These are phyloP conservation scores for Jacana jacana DNA, from an alignment of 2,113 vertebrate species.

Conservation along the genomic window DNA sequence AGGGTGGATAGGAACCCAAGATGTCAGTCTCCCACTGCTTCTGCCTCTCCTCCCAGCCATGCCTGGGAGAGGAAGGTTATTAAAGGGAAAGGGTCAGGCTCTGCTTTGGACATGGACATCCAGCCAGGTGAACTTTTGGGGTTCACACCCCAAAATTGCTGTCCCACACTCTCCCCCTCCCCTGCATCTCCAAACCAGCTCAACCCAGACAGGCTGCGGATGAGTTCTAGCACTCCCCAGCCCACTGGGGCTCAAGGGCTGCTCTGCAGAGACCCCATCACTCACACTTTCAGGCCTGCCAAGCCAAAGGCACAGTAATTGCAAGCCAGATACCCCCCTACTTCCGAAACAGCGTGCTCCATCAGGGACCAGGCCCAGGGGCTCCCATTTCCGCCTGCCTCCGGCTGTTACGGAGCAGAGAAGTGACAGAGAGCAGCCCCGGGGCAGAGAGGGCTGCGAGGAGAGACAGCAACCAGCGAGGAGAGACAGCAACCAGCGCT, in stretches of 20 bases:
- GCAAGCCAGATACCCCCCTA: neutral
- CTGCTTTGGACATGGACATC: neutral
- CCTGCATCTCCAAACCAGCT: fast-evolving
- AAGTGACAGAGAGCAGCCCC: conserved; percentile 59
- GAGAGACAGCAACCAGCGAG: conserved; percentile 69
- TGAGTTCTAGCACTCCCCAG: neutral
- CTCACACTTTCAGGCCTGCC: conserved; percentile 52
- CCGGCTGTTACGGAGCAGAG: conserved; percentile 15
- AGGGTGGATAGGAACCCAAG: neutral
- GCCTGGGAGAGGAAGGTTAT: neutral
- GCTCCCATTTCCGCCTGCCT: conserved; percentile 60
- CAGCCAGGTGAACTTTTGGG: neutral
- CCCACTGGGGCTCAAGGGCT: neutral
- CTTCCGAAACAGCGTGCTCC: neutral
- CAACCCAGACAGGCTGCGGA: neutral
- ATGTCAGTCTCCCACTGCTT: neutral
- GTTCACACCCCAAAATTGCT: neutral
- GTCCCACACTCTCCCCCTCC: neutral
- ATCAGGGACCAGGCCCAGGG: conserved; percentile 20
- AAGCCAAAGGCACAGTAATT: conserved; percentile 43
- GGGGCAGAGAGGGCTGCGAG: conserved; percentile 28
- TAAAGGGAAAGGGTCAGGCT: neutral
- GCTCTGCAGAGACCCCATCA: conserved; percentile 33
- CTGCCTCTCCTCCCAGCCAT: neutral
- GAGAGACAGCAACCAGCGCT: conserved; percentile 66